Evolutionary conservation across 2,888 invertebrate species (phyloP).

Genomic region (Phlogophora meticulosa): DNA sequence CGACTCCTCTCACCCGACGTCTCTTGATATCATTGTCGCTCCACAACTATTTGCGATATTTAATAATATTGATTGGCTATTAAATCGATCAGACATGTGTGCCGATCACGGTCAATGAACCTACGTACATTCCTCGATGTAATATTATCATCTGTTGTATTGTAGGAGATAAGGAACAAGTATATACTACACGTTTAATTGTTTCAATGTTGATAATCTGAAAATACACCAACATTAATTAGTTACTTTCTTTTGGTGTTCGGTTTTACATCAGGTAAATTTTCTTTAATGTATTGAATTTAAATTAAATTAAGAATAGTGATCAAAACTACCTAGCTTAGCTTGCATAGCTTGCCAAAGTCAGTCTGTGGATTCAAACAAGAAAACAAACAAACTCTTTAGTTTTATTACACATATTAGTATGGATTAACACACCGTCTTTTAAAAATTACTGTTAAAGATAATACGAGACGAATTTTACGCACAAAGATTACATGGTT

Average conservation of each 20-base stretch:
- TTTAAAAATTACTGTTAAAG: neutral
- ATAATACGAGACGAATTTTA: neutral
- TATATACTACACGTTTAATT: slow-evolving; percentile 18
- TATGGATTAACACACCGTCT: too few relatives aligned
- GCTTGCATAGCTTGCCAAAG: too few relatives aligned
- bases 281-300: too few relatives aligned
- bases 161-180: slow-evolving; percentile 35
- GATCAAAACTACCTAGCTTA: too few relatives aligned
- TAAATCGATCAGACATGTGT: slow-evolving; percentile 77
- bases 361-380: too few relatives aligned
- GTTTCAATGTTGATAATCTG: slow-evolving; percentile 29
- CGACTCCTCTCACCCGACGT: slow-evolving; percentile 25
- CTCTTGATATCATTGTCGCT: slow-evolving; percentile 45
- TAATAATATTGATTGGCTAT: slow-evolving; percentile 80
- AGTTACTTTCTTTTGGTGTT: neutral
- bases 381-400: too few relatives aligned
- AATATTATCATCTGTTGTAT: slow-evolving; percentile 30
- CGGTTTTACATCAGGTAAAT: neutral
- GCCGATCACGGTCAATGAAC: slow-evolving; percentile 74
- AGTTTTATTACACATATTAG: too few relatives aligned
- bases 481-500: neutral
- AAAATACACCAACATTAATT: neutral
- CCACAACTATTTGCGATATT: slow-evolving; percentile 49
- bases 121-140: slow-evolving; percentile 52
- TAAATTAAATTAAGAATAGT: too few relatives aligned